These are phyloP conservation scores for Abrostola tripartita DNA, from an alignment of 2,888 invertebrate species.

Conservation along the genomic window DNA sequence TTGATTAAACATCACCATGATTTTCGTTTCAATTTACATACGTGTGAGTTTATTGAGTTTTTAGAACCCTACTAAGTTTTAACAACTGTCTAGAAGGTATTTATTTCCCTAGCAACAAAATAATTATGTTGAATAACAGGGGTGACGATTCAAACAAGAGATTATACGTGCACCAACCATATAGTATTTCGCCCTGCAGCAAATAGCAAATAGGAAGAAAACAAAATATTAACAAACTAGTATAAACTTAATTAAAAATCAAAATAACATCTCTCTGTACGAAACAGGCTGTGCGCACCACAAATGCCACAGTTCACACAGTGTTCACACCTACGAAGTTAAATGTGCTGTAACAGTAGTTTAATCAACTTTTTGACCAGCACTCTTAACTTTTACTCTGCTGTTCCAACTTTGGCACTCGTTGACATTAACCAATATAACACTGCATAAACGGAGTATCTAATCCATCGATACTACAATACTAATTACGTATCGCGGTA, in stretches of 20 bases:
- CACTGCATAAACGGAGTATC: too few relatives aligned
- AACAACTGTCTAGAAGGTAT: too few relatives aligned
- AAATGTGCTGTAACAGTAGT: slow-evolving; percentile 33
- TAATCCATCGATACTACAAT: slow-evolving; percentile 16
- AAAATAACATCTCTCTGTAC: slow-evolving; percentile 26
- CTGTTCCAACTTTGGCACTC: slow-evolving; percentile 6
- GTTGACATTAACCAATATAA: neutral
- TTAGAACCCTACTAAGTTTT: too few relatives aligned
- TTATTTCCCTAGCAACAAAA: too few relatives aligned
- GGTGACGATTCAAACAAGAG: too few relatives aligned
- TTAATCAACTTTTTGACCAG: slow-evolving; percentile 36
- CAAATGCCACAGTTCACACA: slow-evolving; percentile 30
- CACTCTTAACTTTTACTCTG: slow-evolving; percentile 14
- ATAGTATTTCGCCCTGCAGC: too few relatives aligned
- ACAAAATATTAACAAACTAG: slow-evolving; percentile 13
- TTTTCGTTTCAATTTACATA: too few relatives aligned
- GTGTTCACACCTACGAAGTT: slow-evolving; percentile 25
- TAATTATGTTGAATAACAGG: too few relatives aligned
- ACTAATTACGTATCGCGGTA: slow-evolving; percentile 7
- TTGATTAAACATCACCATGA: too few relatives aligned
- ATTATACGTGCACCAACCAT: too few relatives aligned
- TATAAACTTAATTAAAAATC: slow-evolving; percentile 32
- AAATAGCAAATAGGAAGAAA: neutral
- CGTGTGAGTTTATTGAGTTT: too few relatives aligned
- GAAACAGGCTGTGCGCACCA: slow-evolving; percentile 14